Base-by-base conservation (phyloP, 2,797 vertebrate species). In the Adrianichthys oophorus region DNA sequence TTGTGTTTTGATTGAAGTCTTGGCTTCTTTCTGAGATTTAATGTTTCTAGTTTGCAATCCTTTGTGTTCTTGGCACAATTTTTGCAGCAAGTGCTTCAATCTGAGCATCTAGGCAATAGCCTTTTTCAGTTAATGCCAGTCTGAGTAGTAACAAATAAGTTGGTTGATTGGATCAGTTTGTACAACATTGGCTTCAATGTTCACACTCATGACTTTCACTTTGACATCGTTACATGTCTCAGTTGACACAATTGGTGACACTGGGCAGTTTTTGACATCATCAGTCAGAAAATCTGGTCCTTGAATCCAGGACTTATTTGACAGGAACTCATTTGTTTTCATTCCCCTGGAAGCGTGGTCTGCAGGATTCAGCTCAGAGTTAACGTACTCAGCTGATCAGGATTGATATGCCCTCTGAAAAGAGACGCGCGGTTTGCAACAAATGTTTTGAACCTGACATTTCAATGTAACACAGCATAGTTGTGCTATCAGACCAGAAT, bases 381-480 rank as follows among this genome's bases (percentile, higher is more conserved):
- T 44, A 0, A 68, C 48, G 24, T 57, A 68, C 42, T 62, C 65
- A 52, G 52, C 6, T 68, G 37, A n/a, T 7, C 17, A n/a, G 24
- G 16, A 3, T 17, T n/a, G 3, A 23, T 50, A 4, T 32, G 4
- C 0, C 17, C 48, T 32, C 8, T 50, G 16, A 50, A n/a, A 4
- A 47, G 8, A 2, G 45, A 13, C 18, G 19, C 45, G 12, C 45
- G 12, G 12, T 47, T 47, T 1, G 45, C 45, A 4, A 47, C 18
- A 13, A 47, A 47, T n/a, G 45, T 17, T 47, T 47, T 47, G 19
- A 2, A 47, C 19, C 19, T 26, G 24, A 26, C 6, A 26, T 26
- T 26, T 26, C 24, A 26, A 26, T 26, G 6, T 26, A 26, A 4
- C 4, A 3, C 4, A 26, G 19, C 6, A 26, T 4, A 4, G 24